Conservation (phyloP, 2,888 invertebrate species). For the Oscheius sp. region DNA sequence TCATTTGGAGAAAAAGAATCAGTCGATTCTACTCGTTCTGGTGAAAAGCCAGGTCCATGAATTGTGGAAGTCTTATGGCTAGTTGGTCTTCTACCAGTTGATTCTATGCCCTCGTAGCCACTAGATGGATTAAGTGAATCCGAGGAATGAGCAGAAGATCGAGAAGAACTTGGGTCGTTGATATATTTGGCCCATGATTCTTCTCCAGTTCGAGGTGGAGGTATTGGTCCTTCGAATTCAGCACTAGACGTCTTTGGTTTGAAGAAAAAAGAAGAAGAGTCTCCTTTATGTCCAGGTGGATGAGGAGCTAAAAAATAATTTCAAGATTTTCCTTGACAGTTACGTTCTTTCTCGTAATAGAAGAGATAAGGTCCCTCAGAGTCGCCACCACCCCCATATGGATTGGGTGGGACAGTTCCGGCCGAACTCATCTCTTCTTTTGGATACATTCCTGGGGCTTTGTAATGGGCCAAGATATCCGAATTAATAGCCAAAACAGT, state of each 20-base stretch:
- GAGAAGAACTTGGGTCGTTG: neutral
- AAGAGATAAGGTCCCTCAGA: slow-evolving; percentile 2
- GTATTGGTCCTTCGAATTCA: neutral
- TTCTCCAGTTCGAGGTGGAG: neutral
- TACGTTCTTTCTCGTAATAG: slow-evolving; percentile 26
- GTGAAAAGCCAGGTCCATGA: neutral
- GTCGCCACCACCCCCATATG: slow-evolving; percentile 4
- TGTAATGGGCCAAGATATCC: too few relatives aligned
- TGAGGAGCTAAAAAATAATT: neutral
- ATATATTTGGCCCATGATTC: neutral
- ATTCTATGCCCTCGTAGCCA: neutral
- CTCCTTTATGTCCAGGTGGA: neutral
- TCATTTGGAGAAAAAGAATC: slow-evolving; percentile 5
- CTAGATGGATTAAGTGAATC: neutral
- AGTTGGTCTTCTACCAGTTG: neutral
- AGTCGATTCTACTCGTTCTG: neutral
- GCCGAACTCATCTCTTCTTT: slow-evolving; percentile 6
- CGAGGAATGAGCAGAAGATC: neutral
- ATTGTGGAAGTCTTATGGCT: neutral
- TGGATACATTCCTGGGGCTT: slow-evolving; percentile 22
- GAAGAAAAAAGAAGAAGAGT: neutral
- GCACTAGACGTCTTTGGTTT: neutral
- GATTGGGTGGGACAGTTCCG: slow-evolving; percentile 8
- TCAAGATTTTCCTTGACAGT: neutral
- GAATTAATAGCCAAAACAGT: neutral